A percentile compares a stretch with the other conserved stretches of the same genome.
These are phyloP conservation scores for Cherax destructor DNA, from an alignment of 1,140 invertebrate genomes.

Conservation along the genomic window DNA sequence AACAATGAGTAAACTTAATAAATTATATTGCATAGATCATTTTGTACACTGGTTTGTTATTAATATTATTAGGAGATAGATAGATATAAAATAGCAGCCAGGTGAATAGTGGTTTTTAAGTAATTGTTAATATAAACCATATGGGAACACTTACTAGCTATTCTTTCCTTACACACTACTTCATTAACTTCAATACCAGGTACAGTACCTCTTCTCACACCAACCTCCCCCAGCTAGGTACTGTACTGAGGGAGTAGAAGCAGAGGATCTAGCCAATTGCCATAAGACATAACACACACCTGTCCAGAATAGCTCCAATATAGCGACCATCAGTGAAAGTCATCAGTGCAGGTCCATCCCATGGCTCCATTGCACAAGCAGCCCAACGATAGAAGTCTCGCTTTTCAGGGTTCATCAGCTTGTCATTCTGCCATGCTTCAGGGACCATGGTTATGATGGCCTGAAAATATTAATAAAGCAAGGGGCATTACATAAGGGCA, in stretches of 20 bases:
- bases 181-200: background rate
- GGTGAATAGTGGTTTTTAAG: no score
- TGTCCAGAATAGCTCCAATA: slow-evolving; percentile 91
- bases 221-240: slow-evolving; percentile 31
- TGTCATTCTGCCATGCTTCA: slow-evolving; percentile 98
- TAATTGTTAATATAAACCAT: no score
- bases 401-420: slow-evolving; percentile 93
- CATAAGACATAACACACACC: slow-evolving; percentile 74
- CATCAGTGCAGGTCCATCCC: slow-evolving; percentile 97
- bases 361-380: slow-evolving; percentile 98
- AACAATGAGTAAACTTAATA: no score
- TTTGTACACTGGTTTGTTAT: background rate
- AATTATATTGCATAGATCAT: background rate
- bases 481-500: no score
- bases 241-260: slow-evolving; percentile 18
- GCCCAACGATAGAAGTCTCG: slow-evolving; percentile 98
- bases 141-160: no score
- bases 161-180: no score
- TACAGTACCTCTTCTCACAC: background rate
- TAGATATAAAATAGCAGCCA: no score
- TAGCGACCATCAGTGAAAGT: slow-evolving; percentile 99
- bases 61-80: no score
- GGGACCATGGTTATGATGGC: slow-evolving; percentile 99
- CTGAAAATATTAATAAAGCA: slow-evolving; percentile 75
- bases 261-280: background rate